phyloP scores from a whole-genome alignment of 2,888 invertebrate species.

The Rhynchonema sp. region DNA sequence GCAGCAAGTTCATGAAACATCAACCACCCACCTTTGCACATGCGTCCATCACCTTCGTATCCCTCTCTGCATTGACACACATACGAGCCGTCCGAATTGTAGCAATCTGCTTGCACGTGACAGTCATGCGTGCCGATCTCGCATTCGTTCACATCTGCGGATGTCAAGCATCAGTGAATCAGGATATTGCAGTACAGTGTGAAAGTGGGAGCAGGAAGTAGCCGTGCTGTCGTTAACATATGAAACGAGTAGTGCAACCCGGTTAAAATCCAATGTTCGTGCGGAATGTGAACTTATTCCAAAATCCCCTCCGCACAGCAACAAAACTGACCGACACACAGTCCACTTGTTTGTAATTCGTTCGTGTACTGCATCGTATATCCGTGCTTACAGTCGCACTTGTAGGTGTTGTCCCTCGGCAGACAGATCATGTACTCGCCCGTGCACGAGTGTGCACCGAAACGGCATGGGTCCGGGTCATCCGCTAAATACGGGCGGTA shows the following conservation, averaged over 20 bases:
- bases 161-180: too few relatives aligned
- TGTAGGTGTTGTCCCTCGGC: constrained; percentile 51
- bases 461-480: constrained; percentile 54
- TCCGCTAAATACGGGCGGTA: constrained; percentile 35
- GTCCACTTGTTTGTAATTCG: constrained; percentile 29
- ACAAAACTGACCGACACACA: constrained; percentile 38
- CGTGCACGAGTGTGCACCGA: constrained; percentile 25
- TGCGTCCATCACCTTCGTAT: constrained; percentile 52
- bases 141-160: constrained; percentile 1
- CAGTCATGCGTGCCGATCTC: not conserved
- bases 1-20: too few relatives aligned
- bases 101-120: constrained; percentile 47
- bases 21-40: constrained; percentile 35
- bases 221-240: too few relatives aligned
- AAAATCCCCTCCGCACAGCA: too few relatives aligned
- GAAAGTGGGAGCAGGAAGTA: too few relatives aligned
- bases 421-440: constrained; percentile 61
- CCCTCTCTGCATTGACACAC: constrained; percentile 57
- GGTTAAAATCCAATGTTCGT: too few relatives aligned
- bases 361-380: constrained; percentile 36
- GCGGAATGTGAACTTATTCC: too few relatives aligned
- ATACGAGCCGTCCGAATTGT: constrained; percentile 60
- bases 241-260: too few relatives aligned
- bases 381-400: constrained; percentile 58
- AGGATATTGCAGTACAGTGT: too few relatives aligned